Evolutionary conservation across 2,888 invertebrate species (phyloP).

Genomic region (Drosophila formosana): DNA sequence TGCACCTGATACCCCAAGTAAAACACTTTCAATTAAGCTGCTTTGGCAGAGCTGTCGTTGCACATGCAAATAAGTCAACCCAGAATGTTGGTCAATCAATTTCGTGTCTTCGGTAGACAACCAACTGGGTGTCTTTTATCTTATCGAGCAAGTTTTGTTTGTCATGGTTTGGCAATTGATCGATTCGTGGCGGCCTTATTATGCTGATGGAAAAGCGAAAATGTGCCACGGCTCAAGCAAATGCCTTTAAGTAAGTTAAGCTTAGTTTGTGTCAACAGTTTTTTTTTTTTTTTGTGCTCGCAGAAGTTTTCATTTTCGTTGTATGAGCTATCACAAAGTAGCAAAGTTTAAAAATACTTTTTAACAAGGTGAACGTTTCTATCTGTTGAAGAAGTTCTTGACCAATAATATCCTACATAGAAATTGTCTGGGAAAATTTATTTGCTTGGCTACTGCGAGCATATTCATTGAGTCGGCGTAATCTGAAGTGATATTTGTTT

Average conservation of each 20-base stretch:
- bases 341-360: not conserved
- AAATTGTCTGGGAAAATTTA: slow-evolving; percentile 5
- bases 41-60: slow-evolving; percentile 14
- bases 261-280: not conserved
- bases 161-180: slow-evolving; percentile 18
- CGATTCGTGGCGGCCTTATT: slow-evolving; percentile 23
- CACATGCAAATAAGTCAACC: slow-evolving; percentile 1
- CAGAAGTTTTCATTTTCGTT: not conserved
- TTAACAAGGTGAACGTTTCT: not conserved
- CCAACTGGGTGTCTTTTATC: slow-evolving; percentile 7
- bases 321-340: not conserved
- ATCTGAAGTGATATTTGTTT: slow-evolving; percentile 12
- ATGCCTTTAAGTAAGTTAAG: not conserved
- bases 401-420: slow-evolving; percentile 1
- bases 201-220: slow-evolving; percentile 1
- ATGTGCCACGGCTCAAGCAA: not conserved
- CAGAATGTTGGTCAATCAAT: slow-evolving; percentile 10
- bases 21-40: slow-evolving; percentile 29
- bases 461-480: not conserved
- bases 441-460: slow-evolving; percentile 1
- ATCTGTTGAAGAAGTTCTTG: not conserved
- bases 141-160: slow-evolving; percentile 14
- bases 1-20: not conserved
- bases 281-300: no score
- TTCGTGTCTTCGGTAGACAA: not conserved